Conservation (phyloP, 1,140 invertebrate species). For the Camponotus pennsylvanicus region DNA sequence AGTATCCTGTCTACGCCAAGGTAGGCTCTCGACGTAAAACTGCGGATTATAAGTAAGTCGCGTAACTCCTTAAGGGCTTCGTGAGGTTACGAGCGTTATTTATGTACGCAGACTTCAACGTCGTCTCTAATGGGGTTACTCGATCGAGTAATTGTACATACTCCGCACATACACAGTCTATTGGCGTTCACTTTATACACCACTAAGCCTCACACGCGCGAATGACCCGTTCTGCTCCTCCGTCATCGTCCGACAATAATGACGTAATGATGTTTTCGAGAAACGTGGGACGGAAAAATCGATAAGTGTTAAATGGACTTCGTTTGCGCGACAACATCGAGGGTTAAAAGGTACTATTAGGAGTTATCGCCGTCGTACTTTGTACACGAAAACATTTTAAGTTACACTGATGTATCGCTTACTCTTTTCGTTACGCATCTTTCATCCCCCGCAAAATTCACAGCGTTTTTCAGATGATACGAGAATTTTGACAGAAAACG, state of each 20-base stretch:
- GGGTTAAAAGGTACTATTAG: not conserved
- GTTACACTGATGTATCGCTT: not conserved
- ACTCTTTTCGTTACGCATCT: not conserved
- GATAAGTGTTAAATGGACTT: conserved; percentile 1
- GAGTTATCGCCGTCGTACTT: not conserved
- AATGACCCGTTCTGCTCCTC: conserved; percentile 12
- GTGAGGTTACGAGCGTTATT: conserved; percentile 48
- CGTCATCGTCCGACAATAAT: conserved; percentile 71
- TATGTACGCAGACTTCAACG: conserved; percentile 43
- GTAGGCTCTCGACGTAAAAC: conserved; percentile 34
- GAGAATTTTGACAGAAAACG: not conserved
- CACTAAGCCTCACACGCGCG: conserved; percentile 60
- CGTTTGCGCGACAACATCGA: not conserved
- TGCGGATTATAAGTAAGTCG: conserved; percentile 59
- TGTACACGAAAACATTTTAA: conserved; percentile 24
- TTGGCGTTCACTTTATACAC: conserved; percentile 68
- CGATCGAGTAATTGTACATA: conserved; percentile 67
- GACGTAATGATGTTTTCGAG: conserved; percentile 70
- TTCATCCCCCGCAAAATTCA: conserved; percentile 13
- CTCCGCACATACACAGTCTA: conserved; percentile 60
- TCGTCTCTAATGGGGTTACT: conserved; percentile 70
- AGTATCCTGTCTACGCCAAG: not conserved
- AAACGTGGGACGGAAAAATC: conserved; percentile 56
- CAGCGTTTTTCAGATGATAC: not conserved
- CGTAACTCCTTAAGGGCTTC: conserved; percentile 45